phyloP scores from a whole-genome alignment of 1,140 invertebrate genomes.

The Heliothis virescens region DNA sequence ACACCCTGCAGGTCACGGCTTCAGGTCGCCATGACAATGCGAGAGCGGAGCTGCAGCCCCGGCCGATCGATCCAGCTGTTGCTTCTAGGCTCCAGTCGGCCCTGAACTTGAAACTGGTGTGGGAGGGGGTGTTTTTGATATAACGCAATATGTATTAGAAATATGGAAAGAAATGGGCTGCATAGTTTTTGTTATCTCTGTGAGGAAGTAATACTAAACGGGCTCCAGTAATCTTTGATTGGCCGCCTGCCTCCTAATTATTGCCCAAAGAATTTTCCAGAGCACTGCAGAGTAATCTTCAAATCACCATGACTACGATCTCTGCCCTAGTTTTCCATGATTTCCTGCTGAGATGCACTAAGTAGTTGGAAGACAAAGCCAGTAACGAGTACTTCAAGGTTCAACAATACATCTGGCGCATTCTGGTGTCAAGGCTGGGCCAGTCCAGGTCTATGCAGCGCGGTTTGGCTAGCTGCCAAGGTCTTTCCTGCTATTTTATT shows the following conservation, averaged over 20 bases:
- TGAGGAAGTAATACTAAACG: constrained; percentile 9
- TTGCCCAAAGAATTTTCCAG: constrained; percentile 12
- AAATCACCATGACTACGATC: neutral
- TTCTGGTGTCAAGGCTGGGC: constrained; percentile 46
- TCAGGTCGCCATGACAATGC: constrained; percentile 75
- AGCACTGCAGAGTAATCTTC: neutral
- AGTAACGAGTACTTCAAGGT: constrained; percentile 15
- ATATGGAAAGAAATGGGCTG: neutral
- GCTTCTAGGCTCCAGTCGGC: constrained; percentile 70
- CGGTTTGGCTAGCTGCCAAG: constrained; percentile 38
- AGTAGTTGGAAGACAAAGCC: constrained; percentile 20
- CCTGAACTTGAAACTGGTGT: constrained; percentile 68
- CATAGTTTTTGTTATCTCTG: neutral
- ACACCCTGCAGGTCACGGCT: constrained; percentile 75
- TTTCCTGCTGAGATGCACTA: neutral
- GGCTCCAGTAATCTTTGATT: constrained; percentile 1
- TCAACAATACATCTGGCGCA: constrained; percentile 36
- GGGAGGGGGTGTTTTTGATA: constrained; percentile 40
- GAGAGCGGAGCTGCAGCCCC: constrained; percentile 62
- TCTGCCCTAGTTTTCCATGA: neutral
- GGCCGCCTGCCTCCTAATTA: neutral
- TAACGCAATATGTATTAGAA: neutral
- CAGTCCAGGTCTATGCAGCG: constrained; percentile 48
- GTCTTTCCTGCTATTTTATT: constrained; percentile 42
- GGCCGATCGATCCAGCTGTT: constrained; percentile 83